Conservation (phyloP, 2,888 invertebrate genomes). For the Latrodectus hesperus region DNA sequence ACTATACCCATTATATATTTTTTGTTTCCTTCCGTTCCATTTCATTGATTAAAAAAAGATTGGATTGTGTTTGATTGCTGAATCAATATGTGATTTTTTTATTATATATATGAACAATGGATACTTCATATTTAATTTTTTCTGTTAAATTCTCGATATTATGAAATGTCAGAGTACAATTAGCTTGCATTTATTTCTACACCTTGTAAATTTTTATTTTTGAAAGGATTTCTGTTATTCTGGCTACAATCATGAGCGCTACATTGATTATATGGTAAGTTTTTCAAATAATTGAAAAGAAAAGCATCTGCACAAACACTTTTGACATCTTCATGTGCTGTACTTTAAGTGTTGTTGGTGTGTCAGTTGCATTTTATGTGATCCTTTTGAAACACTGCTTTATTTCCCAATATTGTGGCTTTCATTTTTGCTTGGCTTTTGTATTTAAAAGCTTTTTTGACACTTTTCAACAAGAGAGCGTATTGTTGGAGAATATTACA, state of each 20-base stretch:
- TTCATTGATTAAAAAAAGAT: too few relatives aligned
- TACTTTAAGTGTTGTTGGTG: conserved; percentile 24
- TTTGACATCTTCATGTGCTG: conserved; percentile 26
- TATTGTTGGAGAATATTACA: too few relatives aligned
- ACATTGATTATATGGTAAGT: conserved; percentile 65
- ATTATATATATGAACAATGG: too few relatives aligned
- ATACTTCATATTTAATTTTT: too few relatives aligned
- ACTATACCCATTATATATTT: too few relatives aligned
- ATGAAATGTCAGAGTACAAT: neutral
- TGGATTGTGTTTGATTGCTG: too few relatives aligned
- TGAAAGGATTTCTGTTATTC: conserved; percentile 64
- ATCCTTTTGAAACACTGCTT: neutral
- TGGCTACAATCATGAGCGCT: conserved; percentile 66
- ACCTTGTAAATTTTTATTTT: conserved; percentile 61
- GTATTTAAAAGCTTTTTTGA: too few relatives aligned
- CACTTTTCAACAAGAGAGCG: too few relatives aligned
- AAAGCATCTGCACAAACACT: conserved; percentile 31
- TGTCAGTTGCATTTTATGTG: conserved; percentile 29
- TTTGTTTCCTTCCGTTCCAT: too few relatives aligned
- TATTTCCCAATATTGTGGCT: neutral
- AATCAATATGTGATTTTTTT: too few relatives aligned
- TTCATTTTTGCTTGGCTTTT: neutral
- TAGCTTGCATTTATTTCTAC: conserved; percentile 11
- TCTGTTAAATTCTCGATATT: too few relatives aligned
- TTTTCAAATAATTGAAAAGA: conserved; percentile 37